A percentile compares a stretch with the other conserved stretches of the same genome.
Evolutionary conservation across 2,888 invertebrate genomes (phyloP).

Genomic region (Harpalus rufipes): DNA sequence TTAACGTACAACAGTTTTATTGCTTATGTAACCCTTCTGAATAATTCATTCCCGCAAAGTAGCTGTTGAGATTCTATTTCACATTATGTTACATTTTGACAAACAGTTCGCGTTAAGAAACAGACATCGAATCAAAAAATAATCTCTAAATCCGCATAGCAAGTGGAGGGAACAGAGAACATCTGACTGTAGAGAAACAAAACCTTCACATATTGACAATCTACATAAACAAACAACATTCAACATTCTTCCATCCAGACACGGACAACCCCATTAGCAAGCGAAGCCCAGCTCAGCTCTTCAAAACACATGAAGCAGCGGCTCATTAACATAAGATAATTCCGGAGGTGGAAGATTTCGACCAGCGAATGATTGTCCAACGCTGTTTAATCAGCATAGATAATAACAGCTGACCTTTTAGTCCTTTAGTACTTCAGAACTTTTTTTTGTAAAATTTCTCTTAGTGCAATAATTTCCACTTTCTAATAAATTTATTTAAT

Average conservation of each 20-base stretch:
- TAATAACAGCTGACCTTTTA: neutral
- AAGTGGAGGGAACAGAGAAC: too few relatives aligned
- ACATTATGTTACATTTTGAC: constrained; percentile 45
- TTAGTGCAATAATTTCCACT: too few relatives aligned
- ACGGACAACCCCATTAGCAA: constrained; percentile 36
- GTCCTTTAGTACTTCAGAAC: too few relatives aligned
- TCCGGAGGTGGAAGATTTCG: constrained; percentile 49
- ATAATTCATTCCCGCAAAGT: constrained; percentile 32
- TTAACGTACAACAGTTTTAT: constrained; percentile 10
- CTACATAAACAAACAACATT: constrained; percentile 39
- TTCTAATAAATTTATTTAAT: too few relatives aligned
- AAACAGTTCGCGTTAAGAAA: constrained; percentile 21
- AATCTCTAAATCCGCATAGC: constrained; percentile 41
- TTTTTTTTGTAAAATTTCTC: too few relatives aligned
- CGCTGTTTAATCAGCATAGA: neutral
- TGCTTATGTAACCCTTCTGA: constrained; percentile 13
- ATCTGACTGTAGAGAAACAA: neutral
- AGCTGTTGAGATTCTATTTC: constrained; percentile 2
- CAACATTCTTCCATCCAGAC: constrained; percentile 30
- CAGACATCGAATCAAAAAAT: constrained; percentile 39
- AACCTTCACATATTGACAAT: constrained; percentile 48
- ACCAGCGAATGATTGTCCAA: constrained; percentile 39
- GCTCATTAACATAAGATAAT: constrained; percentile 64
- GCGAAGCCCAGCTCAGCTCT: constrained; percentile 16
- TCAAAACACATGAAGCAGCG: constrained; percentile 17